Evolutionary conservation across 35 echinoderm and acorn worm species (phyloP).

Genomic region (Ophiothrix spiculata): DNA sequence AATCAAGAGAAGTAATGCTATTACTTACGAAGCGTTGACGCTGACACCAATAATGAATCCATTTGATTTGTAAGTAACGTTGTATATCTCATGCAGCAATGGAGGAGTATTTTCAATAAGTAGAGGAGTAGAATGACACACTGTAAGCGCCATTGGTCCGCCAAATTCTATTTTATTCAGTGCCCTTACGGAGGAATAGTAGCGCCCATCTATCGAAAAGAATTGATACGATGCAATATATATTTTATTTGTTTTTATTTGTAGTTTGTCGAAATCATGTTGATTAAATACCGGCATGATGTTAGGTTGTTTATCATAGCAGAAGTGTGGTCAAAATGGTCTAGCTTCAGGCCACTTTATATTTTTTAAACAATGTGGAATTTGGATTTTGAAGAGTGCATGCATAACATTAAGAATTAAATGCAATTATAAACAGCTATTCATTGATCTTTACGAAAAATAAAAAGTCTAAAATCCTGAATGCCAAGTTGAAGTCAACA

Average conservation of each 20-base stretch:
- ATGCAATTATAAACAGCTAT: too few species aligned
- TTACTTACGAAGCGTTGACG: conserved; percentile 25
- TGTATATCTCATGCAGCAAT: conserved; percentile 15
- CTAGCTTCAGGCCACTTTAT: too few species aligned
- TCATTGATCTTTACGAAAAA: too few species aligned
- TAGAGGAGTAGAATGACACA: conserved; percentile 42
- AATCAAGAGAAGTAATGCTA: neutral
- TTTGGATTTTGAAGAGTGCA: too few species aligned
- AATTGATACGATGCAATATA: neutral
- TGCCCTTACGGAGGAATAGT: conserved; percentile 32
- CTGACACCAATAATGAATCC: neutral
- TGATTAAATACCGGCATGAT: neutral
- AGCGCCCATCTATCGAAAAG: conserved; percentile 21
- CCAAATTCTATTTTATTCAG: conserved; percentile 57
- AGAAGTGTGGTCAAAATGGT: too few species aligned
- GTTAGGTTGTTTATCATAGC: too few species aligned
- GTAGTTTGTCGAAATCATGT: neutral
- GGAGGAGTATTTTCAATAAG: conserved; percentile 53
- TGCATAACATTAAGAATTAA: too few species aligned
- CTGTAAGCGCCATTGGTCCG: conserved; percentile 37
- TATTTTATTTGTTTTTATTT: too few species aligned
- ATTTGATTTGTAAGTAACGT: conserved; percentile 29
- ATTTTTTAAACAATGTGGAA: too few species aligned
- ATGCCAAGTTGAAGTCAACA: too few species aligned
- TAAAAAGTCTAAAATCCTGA: too few species aligned